Evolutionary conservation across 2,888 invertebrate genomes (phyloP), one percentile per base, ranked within the genome.

Genomic region (Dusona sp.): DNA sequence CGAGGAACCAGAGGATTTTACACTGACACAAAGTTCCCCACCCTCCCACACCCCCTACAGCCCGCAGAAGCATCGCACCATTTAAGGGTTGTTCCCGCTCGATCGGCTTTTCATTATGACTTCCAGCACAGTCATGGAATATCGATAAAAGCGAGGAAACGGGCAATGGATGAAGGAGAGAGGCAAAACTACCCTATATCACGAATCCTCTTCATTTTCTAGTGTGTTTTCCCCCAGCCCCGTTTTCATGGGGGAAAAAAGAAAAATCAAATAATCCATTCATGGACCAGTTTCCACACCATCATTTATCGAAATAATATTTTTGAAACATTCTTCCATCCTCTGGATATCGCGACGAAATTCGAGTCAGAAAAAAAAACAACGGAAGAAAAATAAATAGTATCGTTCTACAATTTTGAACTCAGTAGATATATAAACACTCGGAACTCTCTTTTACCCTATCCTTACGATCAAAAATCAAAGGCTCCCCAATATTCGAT

Each of bases 51-150:
- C 72, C 70, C 19, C 48, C 57, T 29, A 65, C n/a, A 19, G n/a
- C 25, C 61, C 61, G 16, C 25, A 48, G 48, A 29, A 61, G 61
- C 61, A 61, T 61, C 29, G 64, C 79, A 29, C 54, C 45, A 36
- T 74, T 74, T 33, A 81, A 81, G 64, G 73, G 74, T 80, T 81
- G 45, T 67, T 78, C 78, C 22, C 81, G 78, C 81, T 79, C 83
- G 68, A 86, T 86, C 83, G 68, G 73, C 83, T 86, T 86, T 86
- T 81, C 84, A 86, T 84, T 84, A 86, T 79, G 75, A 81, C 74
- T 79, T 78, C 65, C 54, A 80, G 83, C 42, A 16, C 54, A 78
- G 81, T 84, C 84, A 68, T 42, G 81, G 84, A 86, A 79, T 81
- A 86, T 79, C 84, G 84, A 86, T 84, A 68, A 68, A 79, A 81